These are phyloP conservation scores for Pogonomyrmex californicus DNA, from an alignment of 1,140 invertebrate species.

Conservation along the genomic window DNA sequence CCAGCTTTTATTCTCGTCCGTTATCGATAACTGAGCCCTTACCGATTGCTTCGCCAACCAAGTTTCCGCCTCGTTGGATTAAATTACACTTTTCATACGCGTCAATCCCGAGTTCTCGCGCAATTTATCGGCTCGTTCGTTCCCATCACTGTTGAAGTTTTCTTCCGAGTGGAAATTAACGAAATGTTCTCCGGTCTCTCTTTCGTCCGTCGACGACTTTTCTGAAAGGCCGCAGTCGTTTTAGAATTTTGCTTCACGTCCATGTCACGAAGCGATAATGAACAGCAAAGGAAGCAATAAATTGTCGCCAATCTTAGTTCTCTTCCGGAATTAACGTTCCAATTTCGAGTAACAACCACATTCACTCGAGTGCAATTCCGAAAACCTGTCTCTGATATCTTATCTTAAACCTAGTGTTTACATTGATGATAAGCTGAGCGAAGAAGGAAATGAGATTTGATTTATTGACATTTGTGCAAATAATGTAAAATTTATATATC, in stretches of 20 bases:
- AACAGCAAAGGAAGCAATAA: conserved; percentile 65
- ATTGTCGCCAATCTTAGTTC: conserved; percentile 53
- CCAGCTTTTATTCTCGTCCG: neutral
- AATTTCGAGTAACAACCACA: conserved; percentile 57
- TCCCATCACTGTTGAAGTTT: conserved; percentile 33
- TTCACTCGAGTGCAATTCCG: conserved; percentile 6
- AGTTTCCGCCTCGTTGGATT: conserved; percentile 48
- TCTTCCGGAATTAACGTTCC: conserved; percentile 69
- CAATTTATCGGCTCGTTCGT: conserved; percentile 64
- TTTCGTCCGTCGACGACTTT: conserved; percentile 56
- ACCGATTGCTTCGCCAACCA: conserved; percentile 17
- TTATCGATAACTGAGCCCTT: conserved; percentile 16
- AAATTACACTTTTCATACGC: conserved; percentile 69
- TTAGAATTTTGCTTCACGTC: conserved; percentile 37
- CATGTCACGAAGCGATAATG: conserved; percentile 64
- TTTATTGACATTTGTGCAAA: neutral
- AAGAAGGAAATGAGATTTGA: neutral
- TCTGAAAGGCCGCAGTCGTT: conserved; percentile 19
- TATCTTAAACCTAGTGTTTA: conserved; percentile 30
- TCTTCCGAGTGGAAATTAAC: conserved; percentile 62
- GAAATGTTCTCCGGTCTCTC: conserved; percentile 31
- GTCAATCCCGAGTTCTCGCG: conserved; percentile 21
- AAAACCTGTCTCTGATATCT: conserved; percentile 23
- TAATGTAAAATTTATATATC: neutral
- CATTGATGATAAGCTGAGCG: neutral